phyloP scores from a whole-genome alignment of 2,113 vertebrate genomes.

The Etheostoma cragini region DNA sequence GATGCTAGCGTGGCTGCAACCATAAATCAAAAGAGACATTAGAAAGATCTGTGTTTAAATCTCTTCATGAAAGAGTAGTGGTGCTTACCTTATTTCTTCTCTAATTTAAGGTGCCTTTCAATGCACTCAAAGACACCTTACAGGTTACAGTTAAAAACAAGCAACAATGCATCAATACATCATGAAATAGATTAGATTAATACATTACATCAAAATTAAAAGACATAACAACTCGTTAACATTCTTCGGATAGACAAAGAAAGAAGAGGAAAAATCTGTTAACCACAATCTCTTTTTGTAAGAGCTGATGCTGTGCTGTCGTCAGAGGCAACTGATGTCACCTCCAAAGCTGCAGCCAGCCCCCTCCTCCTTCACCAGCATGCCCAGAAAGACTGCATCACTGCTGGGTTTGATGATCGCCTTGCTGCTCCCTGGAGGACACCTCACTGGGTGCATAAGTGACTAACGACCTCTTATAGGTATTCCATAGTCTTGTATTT shows the following conservation, averaged over 20 bases:
- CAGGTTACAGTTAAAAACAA: not conserved
- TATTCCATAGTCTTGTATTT: slow-evolving; percentile 16
- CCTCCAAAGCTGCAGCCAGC: slow-evolving; percentile 43
- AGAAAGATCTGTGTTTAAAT: not conserved
- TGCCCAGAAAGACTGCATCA: slow-evolving; percentile 47
- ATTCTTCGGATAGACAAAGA: slow-evolving; percentile 9
- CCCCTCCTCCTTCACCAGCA: slow-evolving; percentile 13
- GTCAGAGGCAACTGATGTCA: slow-evolving; percentile 74
- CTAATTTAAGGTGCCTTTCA: not conserved
- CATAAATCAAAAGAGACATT: not conserved
- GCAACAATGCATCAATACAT: not conserved
- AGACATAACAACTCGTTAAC: not conserved
- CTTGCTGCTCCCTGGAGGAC: slow-evolving; percentile 17
- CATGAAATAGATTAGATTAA: not conserved
- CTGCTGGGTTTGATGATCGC: slow-evolving; percentile 35
- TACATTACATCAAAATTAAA: not conserved
- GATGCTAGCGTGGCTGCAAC: not conserved
- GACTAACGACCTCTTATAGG: slow-evolving; percentile 51
- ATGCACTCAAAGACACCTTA: not conserved
- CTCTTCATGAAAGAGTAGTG: not conserved
- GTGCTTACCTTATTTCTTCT: too few species aligned
- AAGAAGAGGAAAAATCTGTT: slow-evolving; percentile 12
- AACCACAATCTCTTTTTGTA: slow-evolving; percentile 49
- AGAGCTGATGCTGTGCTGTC: slow-evolving; percentile 52
- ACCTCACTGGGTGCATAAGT: slow-evolving; percentile 13